Evolutionary conservation across 2,113 vertebrate genomes (phyloP).

Genomic region (Mionectes macconnelli): DNA sequence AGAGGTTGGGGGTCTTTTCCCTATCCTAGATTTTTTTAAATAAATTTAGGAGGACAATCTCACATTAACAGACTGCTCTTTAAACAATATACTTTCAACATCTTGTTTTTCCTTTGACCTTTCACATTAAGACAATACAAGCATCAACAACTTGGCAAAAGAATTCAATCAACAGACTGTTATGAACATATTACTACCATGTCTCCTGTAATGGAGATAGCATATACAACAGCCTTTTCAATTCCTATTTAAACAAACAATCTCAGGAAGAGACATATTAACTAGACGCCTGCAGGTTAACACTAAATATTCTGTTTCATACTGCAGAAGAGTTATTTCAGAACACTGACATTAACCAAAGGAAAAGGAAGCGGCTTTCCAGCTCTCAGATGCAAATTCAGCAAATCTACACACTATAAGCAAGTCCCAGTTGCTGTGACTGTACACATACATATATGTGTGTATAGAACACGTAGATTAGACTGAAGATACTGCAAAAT

Average conservation of each 20-base stretch:
- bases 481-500: neutral
- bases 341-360: neutral
- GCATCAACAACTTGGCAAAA: neutral
- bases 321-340: neutral
- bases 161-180: neutral
- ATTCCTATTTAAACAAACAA: constrained; percentile 29
- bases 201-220: neutral
- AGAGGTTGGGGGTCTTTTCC: accelerated
- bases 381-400: neutral
- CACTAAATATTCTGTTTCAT: neutral
- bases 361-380: constrained; percentile 28
- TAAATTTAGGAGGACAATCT: neutral
- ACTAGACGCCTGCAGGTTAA: neutral
- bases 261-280: constrained; percentile 25
- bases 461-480: neutral
- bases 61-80: neutral
- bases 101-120: neutral
- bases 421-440: neutral
- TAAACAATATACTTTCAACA: neutral
- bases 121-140: neutral
- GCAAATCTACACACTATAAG: neutral
- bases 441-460: neutral
- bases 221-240: neutral
- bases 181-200: neutral
- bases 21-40: neutral